Percentiles rank a stretch among this genome's conserved stretches.
phyloP scores from a whole-genome alignment of 1,140 invertebrate species.

The Prorops nasuta region DNA sequence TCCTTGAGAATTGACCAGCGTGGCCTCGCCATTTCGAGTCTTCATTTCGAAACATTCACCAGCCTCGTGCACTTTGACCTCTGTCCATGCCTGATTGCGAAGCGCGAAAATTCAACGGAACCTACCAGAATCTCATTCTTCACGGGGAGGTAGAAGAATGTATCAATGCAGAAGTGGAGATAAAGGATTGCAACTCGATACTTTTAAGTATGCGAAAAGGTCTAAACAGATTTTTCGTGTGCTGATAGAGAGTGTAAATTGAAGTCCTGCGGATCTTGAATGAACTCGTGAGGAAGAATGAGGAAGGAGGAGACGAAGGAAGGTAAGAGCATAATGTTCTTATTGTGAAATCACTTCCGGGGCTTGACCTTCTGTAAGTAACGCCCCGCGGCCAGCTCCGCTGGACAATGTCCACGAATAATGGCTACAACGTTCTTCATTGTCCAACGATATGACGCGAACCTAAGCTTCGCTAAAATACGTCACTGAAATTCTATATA shows the following conservation, averaged over 20 bases:
- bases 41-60: conserved; percentile 45
- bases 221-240: too few species aligned
- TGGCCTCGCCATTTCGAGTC: conserved; percentile 16
- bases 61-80: too few species aligned
- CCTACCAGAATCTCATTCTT: too few species aligned
- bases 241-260: too few species aligned
- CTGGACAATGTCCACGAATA: conserved; percentile 43
- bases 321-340: conserved; percentile 33
- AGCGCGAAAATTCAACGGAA: too few species aligned
- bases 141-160: not conserved
- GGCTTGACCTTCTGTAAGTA: conserved; percentile 40
- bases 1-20: conserved; percentile 48
- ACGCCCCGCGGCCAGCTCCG: conserved; percentile 32
- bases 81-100: not conserved
- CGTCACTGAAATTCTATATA: too few species aligned
- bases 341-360: conserved; percentile 51
- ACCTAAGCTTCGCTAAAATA: too few species aligned
- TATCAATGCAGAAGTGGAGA: not conserved
- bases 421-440: conserved; percentile 30
- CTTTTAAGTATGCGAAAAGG: conserved; percentile 9
- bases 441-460: too few species aligned
- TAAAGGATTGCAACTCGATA: conserved; percentile 10
- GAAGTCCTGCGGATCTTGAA: too few species aligned
- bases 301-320: not conserved
- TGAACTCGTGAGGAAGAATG: too few species aligned